Evolutionary conservation across 2,113 vertebrate genomes (phyloP).

Genomic region (Alexandromys fortis): DNA sequence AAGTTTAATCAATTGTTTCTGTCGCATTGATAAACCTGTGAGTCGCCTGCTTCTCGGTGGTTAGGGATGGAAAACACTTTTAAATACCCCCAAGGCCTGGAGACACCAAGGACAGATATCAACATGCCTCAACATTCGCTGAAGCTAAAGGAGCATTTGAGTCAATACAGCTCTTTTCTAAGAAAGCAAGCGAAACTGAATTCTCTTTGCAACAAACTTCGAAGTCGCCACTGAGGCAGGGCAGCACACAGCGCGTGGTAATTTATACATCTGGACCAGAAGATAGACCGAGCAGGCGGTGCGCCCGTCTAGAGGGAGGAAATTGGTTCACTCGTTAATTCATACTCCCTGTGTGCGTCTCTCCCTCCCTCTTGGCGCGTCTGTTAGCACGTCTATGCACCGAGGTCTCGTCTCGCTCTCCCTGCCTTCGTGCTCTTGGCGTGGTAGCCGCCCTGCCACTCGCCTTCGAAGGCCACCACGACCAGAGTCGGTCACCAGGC

Average conservation of each 20-base stretch:
- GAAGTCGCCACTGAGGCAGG: background rate
- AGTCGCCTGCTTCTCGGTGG: background rate
- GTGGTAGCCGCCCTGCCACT: background rate
- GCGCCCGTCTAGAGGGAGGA: background rate
- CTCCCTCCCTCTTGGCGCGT: background rate
- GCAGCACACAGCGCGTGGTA: background rate
- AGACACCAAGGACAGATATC: background rate
- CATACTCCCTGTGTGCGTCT: too few species aligned
- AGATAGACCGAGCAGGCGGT: background rate
- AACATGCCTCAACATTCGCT: background rate
- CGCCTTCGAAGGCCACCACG: background rate
- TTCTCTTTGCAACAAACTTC: background rate
- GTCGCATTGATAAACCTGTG: background rate
- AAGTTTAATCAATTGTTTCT: background rate
- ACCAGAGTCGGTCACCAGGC: background rate
- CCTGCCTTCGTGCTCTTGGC: accelerated
- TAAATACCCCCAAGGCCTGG: background rate
- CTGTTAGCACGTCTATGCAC: background rate
- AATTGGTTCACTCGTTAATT: background rate
- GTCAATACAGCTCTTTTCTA: background rate
- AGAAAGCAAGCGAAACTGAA: background rate
- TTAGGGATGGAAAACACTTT: background rate
- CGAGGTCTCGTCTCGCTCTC: background rate
- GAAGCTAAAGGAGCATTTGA: slow-evolving; percentile 2
- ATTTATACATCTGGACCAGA: background rate